Evolutionary conservation across 2,888 invertebrate species (phyloP), one percentile per base, ranked within the genome.

Genomic region (Epinotia nisella): DNA sequence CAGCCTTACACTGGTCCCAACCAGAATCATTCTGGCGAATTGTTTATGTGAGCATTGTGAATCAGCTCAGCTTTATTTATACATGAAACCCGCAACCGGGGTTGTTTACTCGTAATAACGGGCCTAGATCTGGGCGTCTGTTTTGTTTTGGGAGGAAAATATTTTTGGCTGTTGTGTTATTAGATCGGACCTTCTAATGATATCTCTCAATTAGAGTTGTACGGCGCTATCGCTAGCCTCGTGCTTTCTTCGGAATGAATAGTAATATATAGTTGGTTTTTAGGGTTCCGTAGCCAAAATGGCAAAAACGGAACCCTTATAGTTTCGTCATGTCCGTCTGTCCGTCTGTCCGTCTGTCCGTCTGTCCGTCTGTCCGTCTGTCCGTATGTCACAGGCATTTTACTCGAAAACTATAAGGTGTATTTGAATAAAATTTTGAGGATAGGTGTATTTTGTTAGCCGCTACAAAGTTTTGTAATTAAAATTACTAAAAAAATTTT

Each of bases 31-130:
- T 45, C 0, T 3, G 4, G 45, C 15, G 4, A 35, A 15, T 45
- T 49, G 49, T 49, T 13, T n/a, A n/a, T n/a, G 5, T 49, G 49
- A 49, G 49, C 13, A n/a, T 49, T 7, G n/a, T 49, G 49, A 49
- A 49, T 49, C 7, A 7, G 49, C 49, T 49, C 49, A 51, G 60
- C 53, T 60, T 68, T 69, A 68, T 68, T 39, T 60, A 65, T 35
- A 51, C 53, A 35, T 4, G 41, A 56, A n/a, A 39, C 39, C 7
- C 49, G 15, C 9, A 10, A 2, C 10, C n/a, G 21, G 17, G 51
- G 41, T 17, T 66, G 59, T 71, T 71, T 71, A 59, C 59, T 69
- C 10, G 0, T 3, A 65, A 55, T 66, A 66, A 55, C 39, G 15
- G n/a, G 24, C 41, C 55, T 29, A 62, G 39, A 41, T n/a, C 21